phyloP scores from a whole-genome alignment of 2,113 vertebrate genomes.

The Apaloderma vittatum region DNA sequence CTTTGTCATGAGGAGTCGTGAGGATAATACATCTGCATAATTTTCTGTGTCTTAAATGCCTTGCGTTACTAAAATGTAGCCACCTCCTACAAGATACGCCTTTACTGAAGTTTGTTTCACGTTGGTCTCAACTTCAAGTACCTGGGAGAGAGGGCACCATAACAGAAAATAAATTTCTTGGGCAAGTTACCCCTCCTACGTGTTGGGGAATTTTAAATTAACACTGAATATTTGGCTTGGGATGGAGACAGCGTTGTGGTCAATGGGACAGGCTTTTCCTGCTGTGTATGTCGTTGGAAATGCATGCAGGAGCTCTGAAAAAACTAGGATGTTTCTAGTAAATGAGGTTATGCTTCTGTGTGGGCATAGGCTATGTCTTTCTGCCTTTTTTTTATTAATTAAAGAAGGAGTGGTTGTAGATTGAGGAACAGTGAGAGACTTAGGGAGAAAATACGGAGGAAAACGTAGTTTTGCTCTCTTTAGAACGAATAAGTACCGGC shows the following conservation, averaged over 20 bases:
- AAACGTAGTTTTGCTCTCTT: neutral
- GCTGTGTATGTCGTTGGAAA: neutral
- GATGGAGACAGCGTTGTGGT: neutral
- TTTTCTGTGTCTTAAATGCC: neutral
- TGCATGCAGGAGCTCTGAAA: neutral
- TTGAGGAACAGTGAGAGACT: neutral
- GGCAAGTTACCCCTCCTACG: fast-evolving
- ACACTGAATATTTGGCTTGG: neutral
- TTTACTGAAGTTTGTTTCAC: neutral
- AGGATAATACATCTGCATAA: neutral
- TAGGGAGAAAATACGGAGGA: neutral
- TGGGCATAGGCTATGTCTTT: neutral
- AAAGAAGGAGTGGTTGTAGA: neutral
- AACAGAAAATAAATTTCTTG: neutral
- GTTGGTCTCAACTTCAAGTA: neutral
- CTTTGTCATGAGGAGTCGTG: fast-evolving
- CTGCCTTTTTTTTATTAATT: neutral
- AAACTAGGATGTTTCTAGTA: neutral
- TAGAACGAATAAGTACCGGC: neutral
- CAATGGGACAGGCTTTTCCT: neutral
- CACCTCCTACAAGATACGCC: no score
- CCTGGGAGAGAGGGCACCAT: neutral
- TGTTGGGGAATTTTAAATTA: neutral
- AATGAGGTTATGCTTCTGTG: neutral
- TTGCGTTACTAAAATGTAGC: neutral